Evolutionary conservation across 64 coral and sea anemone species (phyloP), one percentile per base, ranked within the genome.

Genomic region (Hydrozoanthus tunicans): DNA sequence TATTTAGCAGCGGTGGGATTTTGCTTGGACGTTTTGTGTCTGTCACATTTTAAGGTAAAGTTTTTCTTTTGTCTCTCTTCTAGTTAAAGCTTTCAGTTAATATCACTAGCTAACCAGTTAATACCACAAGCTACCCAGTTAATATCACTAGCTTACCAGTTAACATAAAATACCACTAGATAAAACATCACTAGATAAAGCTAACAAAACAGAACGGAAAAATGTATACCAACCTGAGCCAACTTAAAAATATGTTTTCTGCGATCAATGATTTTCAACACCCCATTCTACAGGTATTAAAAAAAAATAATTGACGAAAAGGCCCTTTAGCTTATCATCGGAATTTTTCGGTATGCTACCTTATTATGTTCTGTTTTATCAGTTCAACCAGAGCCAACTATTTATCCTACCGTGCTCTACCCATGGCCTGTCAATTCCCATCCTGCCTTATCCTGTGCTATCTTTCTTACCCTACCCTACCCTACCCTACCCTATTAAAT

Each of bases 261-360:
- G 68, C 84, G 84, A 73, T 88, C 84, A 25, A 88, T 88, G 59
- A 88, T 88, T 12, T 75, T 88, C 55, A 88, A n/a, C 57, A 24
- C 13, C 53, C 84, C 84, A 59, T 60, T 75, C 84, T 88, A 65
- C 8, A 55, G 7, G 23, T 5, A 25, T 17, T 43, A 6, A 26
- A 76, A 76, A 76, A 13, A 14, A 73, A 73, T 2, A 17, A 17
- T 17, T 9, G 13, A 66, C 17, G 12, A 15, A 11, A 14, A 17
- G 17, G 4, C 12, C 12, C 17, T 66, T 66, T 66, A 4, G 4
- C 17, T 66, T 66, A 17, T 11, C 5, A 66, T 66, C 12, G 17
- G 17, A 15, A 11, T 65, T 4, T 65, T 13, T 14, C 3, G 2
- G 0, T 14, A 13, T 11, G 17, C 9, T 15, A 65, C 17, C 12